These are phyloP conservation scores for Drosophila antonietae DNA, from an alignment of 2,888 invertebrate genomes.

Conservation along the genomic window DNA sequence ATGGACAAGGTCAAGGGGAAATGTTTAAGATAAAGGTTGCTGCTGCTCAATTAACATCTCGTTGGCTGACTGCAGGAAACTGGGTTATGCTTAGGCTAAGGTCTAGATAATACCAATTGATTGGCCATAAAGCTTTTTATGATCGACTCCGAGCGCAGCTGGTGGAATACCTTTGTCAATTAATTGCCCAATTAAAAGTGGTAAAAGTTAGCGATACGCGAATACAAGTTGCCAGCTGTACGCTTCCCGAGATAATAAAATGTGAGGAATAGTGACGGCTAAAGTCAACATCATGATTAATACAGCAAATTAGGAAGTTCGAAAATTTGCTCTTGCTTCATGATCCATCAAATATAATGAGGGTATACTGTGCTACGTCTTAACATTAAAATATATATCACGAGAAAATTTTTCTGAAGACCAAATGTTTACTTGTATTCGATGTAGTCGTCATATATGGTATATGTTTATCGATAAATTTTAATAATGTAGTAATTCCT, in stretches of 20 bases:
- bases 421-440: neutral
- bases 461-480: no score
- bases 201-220: slow-evolving; percentile 31
- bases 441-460: no score
- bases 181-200: slow-evolving; percentile 25
- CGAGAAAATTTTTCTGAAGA: neutral
- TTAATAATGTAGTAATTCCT: no score
- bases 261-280: slow-evolving; percentile 3
- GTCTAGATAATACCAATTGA: slow-evolving; percentile 3
- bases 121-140: slow-evolving; percentile 4
- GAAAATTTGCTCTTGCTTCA: neutral
- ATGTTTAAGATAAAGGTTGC: neutral
- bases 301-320: neutral
- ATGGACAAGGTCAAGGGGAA: neutral
- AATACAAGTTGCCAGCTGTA: slow-evolving; percentile 2
- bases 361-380: neutral
- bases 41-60: neutral
- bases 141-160: neutral
- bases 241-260: neutral
- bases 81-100: slow-evolving; percentile 1
- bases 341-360: neutral
- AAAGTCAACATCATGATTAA: slow-evolving; percentile 31
- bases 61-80: neutral
- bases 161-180: slow-evolving; percentile 10
- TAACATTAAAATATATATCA: neutral